Evolutionary conservation across 2,113 vertebrate species (phyloP), one percentile per base, ranked within the genome.

Genomic region (Pseudopipra pipra): DNA sequence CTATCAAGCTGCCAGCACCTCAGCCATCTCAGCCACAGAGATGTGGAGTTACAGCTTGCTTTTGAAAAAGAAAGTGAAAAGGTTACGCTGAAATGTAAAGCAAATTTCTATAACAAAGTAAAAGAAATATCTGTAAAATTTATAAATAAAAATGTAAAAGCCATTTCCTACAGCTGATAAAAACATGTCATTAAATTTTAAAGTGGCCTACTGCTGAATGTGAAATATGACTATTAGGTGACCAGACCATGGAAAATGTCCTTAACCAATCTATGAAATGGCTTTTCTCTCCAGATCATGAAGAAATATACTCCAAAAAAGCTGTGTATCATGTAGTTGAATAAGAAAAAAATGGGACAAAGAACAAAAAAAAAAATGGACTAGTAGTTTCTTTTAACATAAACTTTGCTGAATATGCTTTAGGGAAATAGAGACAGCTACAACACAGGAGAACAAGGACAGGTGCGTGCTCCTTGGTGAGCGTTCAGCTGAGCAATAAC

Each of bases 211-310:
- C 92, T 75, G 62, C 84, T 87, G 68, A 76, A 95, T 22, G 24
- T 97, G 92, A 97, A 98, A 97, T 95, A 97, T 55, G 88, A 85
- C 90, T 89, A 93, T 84, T 85, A 85, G 55, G 85, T 96, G 88
- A 98, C 95, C 92, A 12, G 86, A 94, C 85, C 75, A 90, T 76
- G 74, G 93, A 95, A 97, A 97, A 97, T 95, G 89, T 44, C 95
- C 91, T 96, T 72, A 98, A 93, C 95, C 87, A 92, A 95, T 95
- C 89, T 91, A 78, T 73, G 68, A 97, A 97, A 97, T 74, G 94
- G 94, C 56, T 95, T 97, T 97, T 95, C 92, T 95, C 67, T 96
- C 73, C 80, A 83, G 88, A 97, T 97, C 65, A 90, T 82, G 49
- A 97, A 96, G 92, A 97, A 96, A 93, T 95, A 96, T 90, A 85